These are phyloP conservation scores for Branchellion lobata DNA, from an alignment of 2,888 invertebrate genomes.

Conservation along the genomic window DNA sequence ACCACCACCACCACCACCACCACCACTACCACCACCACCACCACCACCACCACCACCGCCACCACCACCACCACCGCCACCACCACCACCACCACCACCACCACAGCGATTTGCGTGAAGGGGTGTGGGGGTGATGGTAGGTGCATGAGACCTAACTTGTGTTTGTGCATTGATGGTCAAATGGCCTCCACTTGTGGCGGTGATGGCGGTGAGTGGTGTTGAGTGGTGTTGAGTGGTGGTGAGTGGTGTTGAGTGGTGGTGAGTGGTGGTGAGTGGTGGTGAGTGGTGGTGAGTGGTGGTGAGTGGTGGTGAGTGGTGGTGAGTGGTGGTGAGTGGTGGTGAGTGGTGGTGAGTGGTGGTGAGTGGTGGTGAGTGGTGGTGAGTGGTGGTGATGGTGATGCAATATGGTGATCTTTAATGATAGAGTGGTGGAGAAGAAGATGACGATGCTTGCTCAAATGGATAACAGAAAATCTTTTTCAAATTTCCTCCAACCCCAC, in stretches of 20 bases:
- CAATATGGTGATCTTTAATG: no score
- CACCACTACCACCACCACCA: no score
- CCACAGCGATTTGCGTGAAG: conserved; percentile 72
- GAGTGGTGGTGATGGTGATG: no score
- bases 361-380: not conserved
- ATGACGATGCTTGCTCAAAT: not conserved
- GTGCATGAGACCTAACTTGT: conserved; percentile 79
- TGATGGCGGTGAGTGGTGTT: not conserved
- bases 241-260: not conserved
- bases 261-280: not conserved
- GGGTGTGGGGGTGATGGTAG: conserved; percentile 72
- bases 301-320: no score
- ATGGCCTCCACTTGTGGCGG: conserved; percentile 50
- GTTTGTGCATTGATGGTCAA: conserved; percentile 71
- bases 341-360: not conserved
- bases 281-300: no score
- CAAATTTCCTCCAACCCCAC: no score
- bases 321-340: no score
- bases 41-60: not conserved
- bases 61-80: not conserved
- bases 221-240: not conserved
- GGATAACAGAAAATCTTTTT: no score
- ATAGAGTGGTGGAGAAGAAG: no score
- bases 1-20: no score
- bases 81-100: not conserved